phyloP scores from a whole-genome alignment of 2,797 vertebrate species.

The Cirrhinus mrigala region DNA sequence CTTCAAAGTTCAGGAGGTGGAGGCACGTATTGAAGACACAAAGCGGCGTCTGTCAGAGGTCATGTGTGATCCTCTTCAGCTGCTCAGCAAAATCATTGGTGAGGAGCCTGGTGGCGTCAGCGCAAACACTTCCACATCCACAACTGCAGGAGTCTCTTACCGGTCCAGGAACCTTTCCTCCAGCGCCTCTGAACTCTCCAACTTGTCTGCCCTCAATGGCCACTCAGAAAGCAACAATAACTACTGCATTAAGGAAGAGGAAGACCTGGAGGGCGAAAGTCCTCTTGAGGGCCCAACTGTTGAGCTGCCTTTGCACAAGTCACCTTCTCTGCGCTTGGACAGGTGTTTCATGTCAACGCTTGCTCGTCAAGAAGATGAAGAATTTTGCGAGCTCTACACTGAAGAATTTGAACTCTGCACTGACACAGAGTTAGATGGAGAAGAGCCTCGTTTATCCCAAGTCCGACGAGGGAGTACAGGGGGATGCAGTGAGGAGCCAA shows the following conservation, averaged over 20 bases:
- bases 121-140: slow-evolving; percentile 51
- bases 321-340: slow-evolving; percentile 85
- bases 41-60: slow-evolving; percentile 94
- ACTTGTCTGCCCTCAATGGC: slow-evolving; percentile 81
- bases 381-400: slow-evolving; percentile 90
- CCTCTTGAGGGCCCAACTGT: slow-evolving; percentile 81
- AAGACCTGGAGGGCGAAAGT: slow-evolving; percentile 82
- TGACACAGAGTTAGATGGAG: slow-evolving; percentile 78
- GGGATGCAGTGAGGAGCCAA: slow-evolving; percentile 73
- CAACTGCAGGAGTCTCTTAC: slow-evolving; percentile 70
- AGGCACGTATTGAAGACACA: slow-evolving; percentile 95
- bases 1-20: slow-evolving; percentile 97
- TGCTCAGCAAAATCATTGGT: slow-evolving; percentile 96
- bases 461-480: slow-evolving; percentile 60
- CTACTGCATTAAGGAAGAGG: slow-evolving; percentile 96
- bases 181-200: slow-evolving; percentile 92
- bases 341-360: slow-evolving; percentile 91
- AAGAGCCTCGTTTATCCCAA: slow-evolving; percentile 67
- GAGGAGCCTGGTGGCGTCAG: slow-evolving; percentile 84
- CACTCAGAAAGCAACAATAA: slow-evolving; percentile 88
- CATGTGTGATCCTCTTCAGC: slow-evolving; percentile 93
- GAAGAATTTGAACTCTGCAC: slow-evolving; percentile 88
- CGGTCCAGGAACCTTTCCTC: slow-evolving; percentile 91
- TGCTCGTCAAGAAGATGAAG: slow-evolving; percentile 92
- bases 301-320: slow-evolving; percentile 57